Base-by-base conservation (phyloP, 2,888 invertebrate genomes). In the Scaptodrosophila latifasciaeformis region DNA sequence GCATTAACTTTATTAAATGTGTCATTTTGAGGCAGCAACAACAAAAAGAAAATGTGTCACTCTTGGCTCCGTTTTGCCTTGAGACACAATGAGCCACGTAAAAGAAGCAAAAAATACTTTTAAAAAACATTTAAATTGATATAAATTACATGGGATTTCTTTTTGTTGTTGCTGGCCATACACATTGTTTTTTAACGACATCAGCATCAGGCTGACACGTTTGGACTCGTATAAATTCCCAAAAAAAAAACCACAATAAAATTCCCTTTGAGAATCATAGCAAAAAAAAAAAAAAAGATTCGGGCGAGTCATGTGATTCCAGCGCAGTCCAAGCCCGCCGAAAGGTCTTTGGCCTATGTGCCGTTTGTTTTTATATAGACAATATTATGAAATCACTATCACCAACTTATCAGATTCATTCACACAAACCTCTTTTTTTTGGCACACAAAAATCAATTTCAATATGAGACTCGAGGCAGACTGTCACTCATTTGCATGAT, bases 1-100 rank as follows among this genome's bases (percentile, higher is more conserved):
- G 55, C 71, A 57, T 71, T 77, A 60, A 65, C 67, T 67, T 67
- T 77, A 67, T 77, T 62, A 70, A 60, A 77, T 71, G 77, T 77
- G 62, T 77, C 64, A 71, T 64, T 29, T 29, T 29, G 10, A 29
- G 10, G n/a, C n/a, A n/a, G n/a, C n/a, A n/a, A n/a, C n/a, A n/a
- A n/a, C n/a, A n/a, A n/a, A n/a, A n/a, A n/a, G n/a, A n/a, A n/a
- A n/a, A n/a, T n/a, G n/a, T n/a, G n/a, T n/a, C n/a, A n/a, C n/a
- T n/a, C n/a, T n/a, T n/a, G n/a, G n/a, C n/a, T n/a, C n/a, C n/a
- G n/a, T n/a, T n/a, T n/a, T 46, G 49, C 61, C 59, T 59, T 59
- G 54, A 43, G 19, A 55, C 59, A 52, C 59, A 59, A 59, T 44
- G 47, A 52, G 59, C 52, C 58, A 59, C 52, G 42, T 59, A 6